Evolutionary conservation across 2,113 vertebrate genomes (phyloP).

Genomic region (Oceanites oceanicus): DNA sequence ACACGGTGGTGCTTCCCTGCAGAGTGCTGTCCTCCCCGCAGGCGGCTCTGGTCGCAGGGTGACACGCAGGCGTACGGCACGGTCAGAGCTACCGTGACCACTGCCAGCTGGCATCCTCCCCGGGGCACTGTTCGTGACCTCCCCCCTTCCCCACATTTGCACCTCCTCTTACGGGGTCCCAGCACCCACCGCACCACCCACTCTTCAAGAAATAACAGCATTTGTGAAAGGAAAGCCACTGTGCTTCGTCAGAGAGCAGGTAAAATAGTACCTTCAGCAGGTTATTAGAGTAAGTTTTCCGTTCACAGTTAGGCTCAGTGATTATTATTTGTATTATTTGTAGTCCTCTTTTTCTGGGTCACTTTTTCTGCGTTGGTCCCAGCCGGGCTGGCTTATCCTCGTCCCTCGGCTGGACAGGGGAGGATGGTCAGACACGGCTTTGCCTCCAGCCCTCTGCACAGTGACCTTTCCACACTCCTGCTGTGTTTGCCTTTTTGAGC

Average conservation of each 20-base stretch:
- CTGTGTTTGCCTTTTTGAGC: neutral
- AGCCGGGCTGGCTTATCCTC: neutral
- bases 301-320: neutral
- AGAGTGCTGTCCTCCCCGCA: neutral
- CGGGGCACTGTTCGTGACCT: neutral
- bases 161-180: neutral
- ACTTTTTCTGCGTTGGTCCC: neutral
- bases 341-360: neutral
- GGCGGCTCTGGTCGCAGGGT: neutral
- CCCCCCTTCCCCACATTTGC: neutral
- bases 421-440: neutral
- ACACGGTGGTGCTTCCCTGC: neutral
- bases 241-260: neutral
- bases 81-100: neutral
- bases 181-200: neutral
- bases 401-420: neutral
- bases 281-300: neutral
- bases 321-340: neutral
- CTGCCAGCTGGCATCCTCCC: neutral
- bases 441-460: neutral
- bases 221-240: neutral
- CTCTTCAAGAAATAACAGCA: neutral
- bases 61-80: accelerated
- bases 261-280: neutral
- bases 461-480: neutral